Conservation (phyloP, 2,888 invertebrate genomes). For the Scotopteryx bipunctaria region DNA sequence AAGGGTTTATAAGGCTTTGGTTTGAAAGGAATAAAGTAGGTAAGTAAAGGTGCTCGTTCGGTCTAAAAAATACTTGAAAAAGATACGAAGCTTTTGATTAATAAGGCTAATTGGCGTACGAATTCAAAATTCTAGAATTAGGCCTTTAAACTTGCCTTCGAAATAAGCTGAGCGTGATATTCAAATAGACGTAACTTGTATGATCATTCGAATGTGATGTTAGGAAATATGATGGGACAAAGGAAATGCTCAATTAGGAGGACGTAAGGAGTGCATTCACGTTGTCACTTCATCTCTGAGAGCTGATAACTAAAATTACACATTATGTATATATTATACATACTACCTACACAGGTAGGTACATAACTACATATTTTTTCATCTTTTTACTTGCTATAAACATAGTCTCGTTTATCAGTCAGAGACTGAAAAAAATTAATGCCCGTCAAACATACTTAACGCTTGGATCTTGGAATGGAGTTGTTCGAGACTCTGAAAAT, state of each 20-base stretch:
- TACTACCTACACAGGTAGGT: too few species aligned
- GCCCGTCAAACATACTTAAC: too few species aligned
- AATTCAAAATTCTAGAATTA: constrained; percentile 7
- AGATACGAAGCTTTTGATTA: constrained; percentile 1
- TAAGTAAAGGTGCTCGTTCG: constrained; percentile 1
- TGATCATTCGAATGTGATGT: constrained; percentile 2
- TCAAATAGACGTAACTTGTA: not conserved
- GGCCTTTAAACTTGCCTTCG: constrained; percentile 4
- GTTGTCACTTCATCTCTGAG: constrained; percentile 3
- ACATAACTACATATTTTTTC: too few species aligned
- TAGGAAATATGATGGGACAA: not conserved
- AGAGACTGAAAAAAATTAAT: too few species aligned
- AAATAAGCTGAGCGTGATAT: constrained; percentile 2
- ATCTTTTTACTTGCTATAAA: too few species aligned
- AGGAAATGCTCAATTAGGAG: constrained; percentile 7
- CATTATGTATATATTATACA: too few species aligned
- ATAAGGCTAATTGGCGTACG: not conserved
- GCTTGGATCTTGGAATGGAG: too few species aligned
- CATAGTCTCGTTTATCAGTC: too few species aligned
- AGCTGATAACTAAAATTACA: too few species aligned
- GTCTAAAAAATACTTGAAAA: not conserved
- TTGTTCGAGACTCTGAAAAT: too few species aligned
- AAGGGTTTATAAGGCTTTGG: not conserved
- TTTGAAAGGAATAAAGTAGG: not conserved
- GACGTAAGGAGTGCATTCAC: not conserved